Conservation (phyloP, 2,797 vertebrate species). For the Malacoraja senta region DNA sequence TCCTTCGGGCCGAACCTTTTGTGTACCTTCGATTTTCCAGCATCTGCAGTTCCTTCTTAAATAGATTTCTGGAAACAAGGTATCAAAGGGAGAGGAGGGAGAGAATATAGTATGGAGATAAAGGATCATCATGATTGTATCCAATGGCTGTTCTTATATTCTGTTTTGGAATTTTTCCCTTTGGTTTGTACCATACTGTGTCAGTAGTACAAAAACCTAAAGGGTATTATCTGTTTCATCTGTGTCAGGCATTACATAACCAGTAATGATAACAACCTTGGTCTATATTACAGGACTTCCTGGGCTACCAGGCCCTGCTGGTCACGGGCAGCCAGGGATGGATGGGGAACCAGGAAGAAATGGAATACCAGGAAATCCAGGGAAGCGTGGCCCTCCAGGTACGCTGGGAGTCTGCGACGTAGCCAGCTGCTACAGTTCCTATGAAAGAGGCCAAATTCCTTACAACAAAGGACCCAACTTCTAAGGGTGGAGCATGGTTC, state of each 20-base stretch:
- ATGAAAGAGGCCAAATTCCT: conserved; percentile 58
- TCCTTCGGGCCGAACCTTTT: too few species aligned
- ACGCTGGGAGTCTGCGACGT: conserved; percentile 62
- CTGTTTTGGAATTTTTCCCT: too few species aligned
- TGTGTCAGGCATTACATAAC: neutral
- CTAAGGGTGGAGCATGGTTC: conserved; percentile 41
- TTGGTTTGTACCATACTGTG: neutral
- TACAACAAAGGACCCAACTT: conserved; percentile 71
- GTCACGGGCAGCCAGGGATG: conserved; percentile 58
- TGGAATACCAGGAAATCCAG: conserved; percentile 56
- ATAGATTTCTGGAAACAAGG: too few species aligned
- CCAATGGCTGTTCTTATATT: too few species aligned
- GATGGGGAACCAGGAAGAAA: conserved; percentile 61
- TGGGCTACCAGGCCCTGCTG: conserved; percentile 62
- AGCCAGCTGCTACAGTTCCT: conserved; percentile 65
- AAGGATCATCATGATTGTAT: too few species aligned
- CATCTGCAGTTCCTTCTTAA: too few species aligned
- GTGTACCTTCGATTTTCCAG: too few species aligned
- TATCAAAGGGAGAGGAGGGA: too few species aligned
- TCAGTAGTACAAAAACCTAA: neutral
- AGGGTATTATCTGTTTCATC: neutral
- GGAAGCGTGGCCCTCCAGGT: conserved; percentile 60
- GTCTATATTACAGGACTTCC: conserved; percentile 52
- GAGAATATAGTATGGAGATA: too few species aligned
- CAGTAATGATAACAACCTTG: neutral